Percentiles rank a stretch among this genome's conserved stretches.
These are phyloP conservation scores for Aphis gossypii DNA, from an alignment of 1,140 invertebrate species.

Conservation along the genomic window DNA sequence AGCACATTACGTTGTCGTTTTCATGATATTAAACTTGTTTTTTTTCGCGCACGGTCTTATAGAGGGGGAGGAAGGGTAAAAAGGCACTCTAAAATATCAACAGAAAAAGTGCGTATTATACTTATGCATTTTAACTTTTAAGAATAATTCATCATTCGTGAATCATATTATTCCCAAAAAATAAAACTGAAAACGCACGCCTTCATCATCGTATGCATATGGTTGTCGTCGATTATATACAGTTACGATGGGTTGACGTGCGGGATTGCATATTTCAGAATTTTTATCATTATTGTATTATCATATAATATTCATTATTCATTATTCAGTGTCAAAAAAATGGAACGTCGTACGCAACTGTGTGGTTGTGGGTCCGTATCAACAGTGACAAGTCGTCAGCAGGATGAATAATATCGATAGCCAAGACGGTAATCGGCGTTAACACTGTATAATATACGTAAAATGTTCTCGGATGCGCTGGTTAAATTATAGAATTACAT, in stretches of 20 bases:
- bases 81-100: slow-evolving; percentile 3
- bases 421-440: neutral
- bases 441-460: neutral
- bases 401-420: neutral
- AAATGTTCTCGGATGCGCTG: neutral
- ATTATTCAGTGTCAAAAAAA: neutral
- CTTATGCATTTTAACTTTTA: neutral
- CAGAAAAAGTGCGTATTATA: neutral
- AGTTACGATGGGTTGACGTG: neutral
- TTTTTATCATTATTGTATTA: neutral
- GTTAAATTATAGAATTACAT: neutral
- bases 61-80: neutral
- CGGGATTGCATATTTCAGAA: neutral
- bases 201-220: neutral
- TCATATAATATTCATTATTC: neutral
- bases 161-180: neutral
- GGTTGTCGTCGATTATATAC: neutral
- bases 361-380: neutral
- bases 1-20: neutral
- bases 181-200: neutral
- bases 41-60: neutral
- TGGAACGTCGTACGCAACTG: neutral
- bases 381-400: neutral
- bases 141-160: neutral
- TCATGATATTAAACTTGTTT: neutral